Percentiles rank a stretch among this genome's conserved stretches.
These are phyloP conservation scores for Catajapyx aquilonaris DNA, from an alignment of 1,140 invertebrate genomes.

Conservation along the genomic window DNA sequence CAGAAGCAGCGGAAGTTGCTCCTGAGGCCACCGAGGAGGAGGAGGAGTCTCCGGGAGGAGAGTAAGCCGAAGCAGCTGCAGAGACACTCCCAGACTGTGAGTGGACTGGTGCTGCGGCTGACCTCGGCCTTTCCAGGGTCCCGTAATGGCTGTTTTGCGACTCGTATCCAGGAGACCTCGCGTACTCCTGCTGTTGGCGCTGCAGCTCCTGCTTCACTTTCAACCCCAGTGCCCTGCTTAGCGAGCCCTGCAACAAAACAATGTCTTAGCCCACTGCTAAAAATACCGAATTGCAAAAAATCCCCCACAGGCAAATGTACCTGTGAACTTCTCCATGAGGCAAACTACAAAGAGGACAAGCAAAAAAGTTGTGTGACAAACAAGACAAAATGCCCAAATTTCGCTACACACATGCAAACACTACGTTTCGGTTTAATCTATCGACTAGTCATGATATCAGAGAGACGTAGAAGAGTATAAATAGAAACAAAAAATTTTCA, in stretches of 20 bases:
- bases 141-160: constrained; percentile 2
- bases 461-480: not conserved
- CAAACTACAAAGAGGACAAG: constrained; percentile 21
- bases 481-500: constrained; percentile 2
- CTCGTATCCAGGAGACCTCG: constrained; percentile 8
- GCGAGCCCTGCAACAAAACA: constrained; percentile 38
- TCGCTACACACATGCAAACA: not conserved
- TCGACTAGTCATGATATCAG: not conserved
- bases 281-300: not conserved
- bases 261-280: not conserved
- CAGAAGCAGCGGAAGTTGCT: constrained; percentile 10
- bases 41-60: constrained; percentile 24
- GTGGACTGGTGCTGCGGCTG: constrained; percentile 13
- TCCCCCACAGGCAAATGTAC: constrained; percentile 17
- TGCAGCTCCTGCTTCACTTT: constrained; percentile 30
- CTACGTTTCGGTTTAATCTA: not conserved
- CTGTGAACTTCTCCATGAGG: constrained; percentile 33
- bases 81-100: constrained; percentile 13
- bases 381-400: not conserved
- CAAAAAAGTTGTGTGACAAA: not conserved
- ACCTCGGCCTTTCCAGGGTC: constrained; percentile 1
- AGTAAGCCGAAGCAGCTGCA: constrained; percentile 13
- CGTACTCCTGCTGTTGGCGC: constrained; percentile 9
- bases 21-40: constrained; percentile 32
- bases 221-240: constrained; percentile 48